A percentile compares a stretch with the other conserved stretches of the same genome.
Conservation (phyloP, 2,797 vertebrate genomes). For the Manis javanica region DNA sequence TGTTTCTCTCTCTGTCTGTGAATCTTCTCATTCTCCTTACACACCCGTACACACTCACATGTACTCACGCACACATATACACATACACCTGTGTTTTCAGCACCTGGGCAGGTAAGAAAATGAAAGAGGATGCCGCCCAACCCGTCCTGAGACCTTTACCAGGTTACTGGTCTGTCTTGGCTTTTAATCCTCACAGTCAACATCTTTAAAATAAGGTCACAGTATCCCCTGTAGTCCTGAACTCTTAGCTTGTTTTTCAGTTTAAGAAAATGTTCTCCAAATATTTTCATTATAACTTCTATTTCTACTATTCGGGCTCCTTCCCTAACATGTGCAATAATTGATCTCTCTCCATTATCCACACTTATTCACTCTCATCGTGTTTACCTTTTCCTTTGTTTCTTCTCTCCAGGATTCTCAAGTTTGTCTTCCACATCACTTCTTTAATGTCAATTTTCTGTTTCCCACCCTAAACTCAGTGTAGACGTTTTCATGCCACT, state of each 20-base stretch:
- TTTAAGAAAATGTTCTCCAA: background rate
- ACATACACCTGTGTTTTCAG: background rate
- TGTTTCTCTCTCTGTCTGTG: background rate
- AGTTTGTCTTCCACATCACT: background rate
- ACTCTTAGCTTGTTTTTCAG: background rate
- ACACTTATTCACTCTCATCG: fast-evolving
- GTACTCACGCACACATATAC: fast-evolving
- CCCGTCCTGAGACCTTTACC: background rate
- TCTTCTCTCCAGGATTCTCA: background rate
- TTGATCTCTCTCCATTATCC: background rate
- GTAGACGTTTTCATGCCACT: no score
- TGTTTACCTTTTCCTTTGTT: background rate
- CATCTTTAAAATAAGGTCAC: background rate
- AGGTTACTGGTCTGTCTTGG: background rate
- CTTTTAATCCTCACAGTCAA: background rate
- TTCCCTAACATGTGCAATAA: background rate
- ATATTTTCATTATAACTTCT: background rate
- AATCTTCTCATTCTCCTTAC: background rate
- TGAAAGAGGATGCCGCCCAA: background rate
- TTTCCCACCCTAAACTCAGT: background rate
- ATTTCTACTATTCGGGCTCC: background rate
- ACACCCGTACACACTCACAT: no score
- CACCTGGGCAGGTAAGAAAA: background rate
- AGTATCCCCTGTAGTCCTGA: background rate
- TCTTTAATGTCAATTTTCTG: background rate